Conservation (phyloP, 2,888 invertebrate species). For the Apantesis nais region DNA sequence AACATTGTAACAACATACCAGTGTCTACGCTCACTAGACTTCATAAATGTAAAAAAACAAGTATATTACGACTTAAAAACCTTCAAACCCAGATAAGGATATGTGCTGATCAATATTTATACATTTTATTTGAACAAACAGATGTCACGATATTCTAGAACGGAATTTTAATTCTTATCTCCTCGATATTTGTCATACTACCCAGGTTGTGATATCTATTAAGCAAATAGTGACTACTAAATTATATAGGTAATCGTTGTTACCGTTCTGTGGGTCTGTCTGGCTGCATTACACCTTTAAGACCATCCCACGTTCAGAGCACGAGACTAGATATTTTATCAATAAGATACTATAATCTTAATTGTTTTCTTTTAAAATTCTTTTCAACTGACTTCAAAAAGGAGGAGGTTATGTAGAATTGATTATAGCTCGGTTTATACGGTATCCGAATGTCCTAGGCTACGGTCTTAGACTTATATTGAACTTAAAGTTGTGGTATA, state of each 20-base stretch:
- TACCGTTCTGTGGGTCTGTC: constrained; percentile 31
- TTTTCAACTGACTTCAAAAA: too few species aligned
- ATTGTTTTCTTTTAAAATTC: not conserved
- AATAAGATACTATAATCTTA: not conserved
- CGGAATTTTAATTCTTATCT: constrained; percentile 34
- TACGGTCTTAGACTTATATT: not conserved
- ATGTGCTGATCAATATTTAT: constrained; percentile 29
- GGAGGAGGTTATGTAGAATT: too few species aligned
- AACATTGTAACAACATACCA: not conserved
- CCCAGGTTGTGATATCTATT: constrained; percentile 31
- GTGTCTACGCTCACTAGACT: not conserved
- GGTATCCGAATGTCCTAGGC: not conserved
- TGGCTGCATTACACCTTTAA: constrained; percentile 30
- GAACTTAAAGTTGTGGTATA: not conserved
- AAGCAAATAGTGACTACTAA: constrained; percentile 37
- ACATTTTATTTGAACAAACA: constrained; percentile 30
- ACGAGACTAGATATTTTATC: not conserved
- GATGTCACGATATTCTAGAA: constrained; percentile 43
- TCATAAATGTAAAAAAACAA: constrained; percentile 17
- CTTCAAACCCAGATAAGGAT: constrained; percentile 26
- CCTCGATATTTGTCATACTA: constrained; percentile 26
- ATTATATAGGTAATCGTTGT: constrained; percentile 33
- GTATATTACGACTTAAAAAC: constrained; percentile 19
- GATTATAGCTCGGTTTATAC: not conserved
- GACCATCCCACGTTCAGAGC: constrained; percentile 14